Base-by-base conservation (phyloP, 2,797 vertebrate genomes). In the Acridotheres tristis region DNA sequence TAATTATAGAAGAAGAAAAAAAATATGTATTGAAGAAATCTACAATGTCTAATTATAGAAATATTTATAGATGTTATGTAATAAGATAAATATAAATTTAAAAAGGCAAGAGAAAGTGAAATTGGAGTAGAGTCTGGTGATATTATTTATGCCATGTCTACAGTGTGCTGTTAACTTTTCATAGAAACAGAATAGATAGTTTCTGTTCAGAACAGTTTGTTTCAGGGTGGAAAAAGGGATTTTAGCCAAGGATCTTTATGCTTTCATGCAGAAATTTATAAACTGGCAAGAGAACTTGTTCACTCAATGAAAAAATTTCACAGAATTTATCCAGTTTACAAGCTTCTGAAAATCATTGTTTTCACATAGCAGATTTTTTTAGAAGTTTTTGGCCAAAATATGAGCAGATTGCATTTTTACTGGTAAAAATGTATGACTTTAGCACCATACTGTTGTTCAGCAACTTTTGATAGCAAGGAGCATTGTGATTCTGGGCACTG, bases 191-290 rank as follows among this genome's bases (percentile, higher is more conserved):
- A 84, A 68, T 85, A 93, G 87, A 74, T 89, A 51, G 62, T 94
- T 94, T 86, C 88, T 94, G 82, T 94, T 94, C 85, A 78, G 95
- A 94, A 94, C 95, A 95, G 94, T 95, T 94, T 94, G 93, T 95
- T 93, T 95, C 76, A 4, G 76, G 45, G 66, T 86, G 67, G 76
- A 51, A 91, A 82, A 94, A 91, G 51, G 93, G 66, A 78, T 86
- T 93, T 93, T 94, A 88, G 93, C 95, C 95, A 94, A 94, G 51
- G 55, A 88, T 93, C 85, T 94, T 81, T 62, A 72, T 83, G 85
- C 73, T 94, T 96, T 91, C 54, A 22, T 73, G 88, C 59, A 72
- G 69, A 94, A 94, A 96, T 89, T 65, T 86, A 55, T 88, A 91
- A 91, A 88, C 76, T 96, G 91, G 89, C 89, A 91, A 69, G 73